phyloP scores from a whole-genome alignment of 2,797 vertebrate genomes.

The Thaleichthys pacificus region DNA sequence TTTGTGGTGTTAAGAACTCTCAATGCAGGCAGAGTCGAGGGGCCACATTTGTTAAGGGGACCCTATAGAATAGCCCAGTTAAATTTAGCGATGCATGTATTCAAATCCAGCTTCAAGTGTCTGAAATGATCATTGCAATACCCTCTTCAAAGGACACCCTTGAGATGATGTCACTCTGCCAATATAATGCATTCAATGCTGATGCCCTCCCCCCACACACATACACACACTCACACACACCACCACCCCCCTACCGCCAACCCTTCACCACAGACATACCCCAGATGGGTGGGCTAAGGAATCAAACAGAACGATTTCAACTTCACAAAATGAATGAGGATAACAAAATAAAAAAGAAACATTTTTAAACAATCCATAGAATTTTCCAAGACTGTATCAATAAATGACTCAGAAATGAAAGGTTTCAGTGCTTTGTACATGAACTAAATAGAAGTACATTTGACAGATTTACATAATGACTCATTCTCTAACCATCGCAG shows the following conservation, averaged over 20 bases:
- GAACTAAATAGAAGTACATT: slow-evolving; percentile 4
- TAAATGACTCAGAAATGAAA: neutral
- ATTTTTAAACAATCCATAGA: neutral
- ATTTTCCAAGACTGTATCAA: neutral
- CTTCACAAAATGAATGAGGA: neutral
- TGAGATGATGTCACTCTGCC: slow-evolving; percentile 22
- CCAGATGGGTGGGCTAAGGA: no score
- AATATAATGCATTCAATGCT: slow-evolving; percentile 21
- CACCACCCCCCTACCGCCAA: no score
- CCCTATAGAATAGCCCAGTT: slow-evolving; percentile 28
- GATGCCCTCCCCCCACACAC: no score
- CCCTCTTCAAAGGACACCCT: slow-evolving; percentile 28
- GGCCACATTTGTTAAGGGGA: slow-evolving; percentile 41
- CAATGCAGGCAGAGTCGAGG: slow-evolving; percentile 36
- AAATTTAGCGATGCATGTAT: slow-evolving; percentile 49
- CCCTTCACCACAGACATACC: no score
- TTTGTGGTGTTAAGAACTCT: slow-evolving; percentile 49
- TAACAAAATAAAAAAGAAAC: neutral
- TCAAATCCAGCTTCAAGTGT: slow-evolving; percentile 43
- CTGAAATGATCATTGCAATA: slow-evolving; percentile 29
- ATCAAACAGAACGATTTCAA: no score
- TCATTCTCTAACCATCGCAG: slow-evolving; percentile 22
- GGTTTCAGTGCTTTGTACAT: neutral
- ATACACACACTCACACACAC: no score
- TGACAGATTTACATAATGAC: slow-evolving; percentile 19